Percentiles rank a stretch among this genome's conserved stretches.
phyloP scores from a whole-genome alignment of 1,140 invertebrate genomes.

The Drosophila azteca region DNA sequence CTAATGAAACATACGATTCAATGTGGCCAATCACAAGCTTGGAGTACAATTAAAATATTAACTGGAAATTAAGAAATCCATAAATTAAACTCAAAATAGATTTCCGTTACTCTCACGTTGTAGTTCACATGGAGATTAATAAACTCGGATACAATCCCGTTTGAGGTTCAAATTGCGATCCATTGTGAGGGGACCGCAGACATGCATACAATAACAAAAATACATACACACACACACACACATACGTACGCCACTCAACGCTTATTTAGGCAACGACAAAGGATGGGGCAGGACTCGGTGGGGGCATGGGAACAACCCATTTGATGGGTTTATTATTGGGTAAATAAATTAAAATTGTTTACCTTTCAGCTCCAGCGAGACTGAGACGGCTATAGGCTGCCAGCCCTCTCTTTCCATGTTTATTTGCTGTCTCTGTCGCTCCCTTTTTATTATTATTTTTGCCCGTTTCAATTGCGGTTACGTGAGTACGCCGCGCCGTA shows the following conservation, averaged over 20 bases:
- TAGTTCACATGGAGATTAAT: too few species aligned
- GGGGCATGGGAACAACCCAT: conserved; percentile 14
- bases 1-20: too few species aligned
- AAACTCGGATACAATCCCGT: conserved; percentile 11
- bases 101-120: too few species aligned
- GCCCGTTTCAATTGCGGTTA: conserved; percentile 67
- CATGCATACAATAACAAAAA: conserved; percentile 28
- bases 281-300: conserved; percentile 44
- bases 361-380: conserved; percentile 54
- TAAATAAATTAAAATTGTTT: conserved; percentile 82
- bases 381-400: conserved; percentile 17
- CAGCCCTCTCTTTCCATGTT: conserved; percentile 6
- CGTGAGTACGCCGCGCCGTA: conserved; percentile 63
- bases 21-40: too few species aligned
- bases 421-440: conserved; percentile 32
- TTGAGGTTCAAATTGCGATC: conserved; percentile 44
- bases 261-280: conserved; percentile 48
- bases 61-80: too few species aligned
- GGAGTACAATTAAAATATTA: too few species aligned
- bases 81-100: neutral
- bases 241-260: conserved; percentile 3
- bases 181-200: conserved; percentile 47
- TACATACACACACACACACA: conserved; percentile 13
- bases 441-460: conserved; percentile 46
- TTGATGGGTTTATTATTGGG: conserved; percentile 78